Evolutionary conservation across 2,797 vertebrate species (phyloP).

Genomic region (Mastacembelus armatus): DNA sequence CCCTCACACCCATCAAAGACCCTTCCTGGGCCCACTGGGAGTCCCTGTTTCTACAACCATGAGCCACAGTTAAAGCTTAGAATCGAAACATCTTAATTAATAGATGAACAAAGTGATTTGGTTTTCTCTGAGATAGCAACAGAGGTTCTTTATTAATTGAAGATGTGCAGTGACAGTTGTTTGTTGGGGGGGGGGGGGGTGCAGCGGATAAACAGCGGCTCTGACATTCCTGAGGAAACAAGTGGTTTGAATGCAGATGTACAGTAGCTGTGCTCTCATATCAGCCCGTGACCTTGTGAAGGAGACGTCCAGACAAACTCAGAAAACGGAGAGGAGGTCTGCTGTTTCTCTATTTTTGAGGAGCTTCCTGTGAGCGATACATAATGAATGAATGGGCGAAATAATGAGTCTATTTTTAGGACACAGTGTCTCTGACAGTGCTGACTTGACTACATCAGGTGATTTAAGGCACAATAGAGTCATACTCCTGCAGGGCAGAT

Average conservation of each 20-base stretch:
- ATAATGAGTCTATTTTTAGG: constrained; percentile 48
- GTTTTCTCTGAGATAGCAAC: background rate
- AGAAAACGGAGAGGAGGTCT: constrained; percentile 23
- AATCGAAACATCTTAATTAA: constrained; percentile 1
- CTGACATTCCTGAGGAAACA: background rate
- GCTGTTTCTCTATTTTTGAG: constrained; percentile 25
- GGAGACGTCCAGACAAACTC: constrained; percentile 33
- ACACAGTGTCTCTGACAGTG: constrained; percentile 4
- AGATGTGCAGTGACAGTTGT: background rate
- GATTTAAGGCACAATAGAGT: constrained; percentile 8
- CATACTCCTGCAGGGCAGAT: background rate
- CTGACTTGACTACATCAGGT: constrained; percentile 18
- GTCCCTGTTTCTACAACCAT: background rate
- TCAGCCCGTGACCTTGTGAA: constrained; percentile 57
- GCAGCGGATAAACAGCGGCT: background rate
- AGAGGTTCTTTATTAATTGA: background rate
- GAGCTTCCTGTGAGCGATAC: constrained; percentile 44
- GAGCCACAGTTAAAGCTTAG: background rate
- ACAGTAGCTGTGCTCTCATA: background rate
- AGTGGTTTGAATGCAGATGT: constrained; percentile 1
- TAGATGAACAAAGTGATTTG: background rate
- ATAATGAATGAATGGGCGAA: constrained; percentile 53
- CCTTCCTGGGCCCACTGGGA: background rate
- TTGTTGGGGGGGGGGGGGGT: too few species aligned
- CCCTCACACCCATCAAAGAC: background rate